phyloP scores from a whole-genome alignment of 2,888 invertebrate species.

The Drosophila quinaria region DNA sequence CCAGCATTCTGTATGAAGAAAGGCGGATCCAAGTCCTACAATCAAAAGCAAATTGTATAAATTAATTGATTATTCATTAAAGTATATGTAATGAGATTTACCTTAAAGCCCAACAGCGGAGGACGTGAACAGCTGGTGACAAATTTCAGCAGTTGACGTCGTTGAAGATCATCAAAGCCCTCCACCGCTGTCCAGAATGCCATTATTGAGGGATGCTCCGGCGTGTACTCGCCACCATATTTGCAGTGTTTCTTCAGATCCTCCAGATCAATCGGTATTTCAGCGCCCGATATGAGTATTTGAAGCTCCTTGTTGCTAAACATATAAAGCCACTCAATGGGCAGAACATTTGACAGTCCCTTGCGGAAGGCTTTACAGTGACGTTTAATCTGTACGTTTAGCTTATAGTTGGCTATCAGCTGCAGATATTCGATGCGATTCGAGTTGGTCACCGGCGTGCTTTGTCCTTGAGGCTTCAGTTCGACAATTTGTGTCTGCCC shows the following conservation, averaged over 20 bases:
- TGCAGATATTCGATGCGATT: slow-evolving; percentile 99
- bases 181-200: slow-evolving; percentile 96
- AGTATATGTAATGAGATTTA: slow-evolving; percentile 82
- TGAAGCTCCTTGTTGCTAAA: slow-evolving; percentile 98
- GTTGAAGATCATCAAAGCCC: slow-evolving; percentile 93
- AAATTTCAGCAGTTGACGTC: slow-evolving; percentile 96
- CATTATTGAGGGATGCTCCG: slow-evolving; percentile 93
- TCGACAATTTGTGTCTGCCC: slow-evolving; percentile 96
- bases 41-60: slow-evolving; percentile 25
- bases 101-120: slow-evolving; percentile 98
- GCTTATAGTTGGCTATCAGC: slow-evolving; percentile 97
- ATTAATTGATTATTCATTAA: not conserved
- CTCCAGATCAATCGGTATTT: slow-evolving; percentile 95
- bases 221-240: slow-evolving; percentile 94
- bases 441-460: slow-evolving; percentile 95
- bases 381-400: slow-evolving; percentile 94
- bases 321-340: slow-evolving; percentile 96
- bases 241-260: slow-evolving; percentile 95
- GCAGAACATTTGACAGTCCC: slow-evolving; percentile 96
- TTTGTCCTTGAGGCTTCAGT: slow-evolving; percentile 95
- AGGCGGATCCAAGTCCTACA: slow-evolving; percentile 96
- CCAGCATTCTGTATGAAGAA: slow-evolving; percentile 98
- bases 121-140: slow-evolving; percentile 99
- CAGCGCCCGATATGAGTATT: slow-evolving; percentile 98
- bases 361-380: slow-evolving; percentile 96